Conservation (phyloP, 2,888 invertebrate genomes). For the Urechis unicinctus region DNA sequence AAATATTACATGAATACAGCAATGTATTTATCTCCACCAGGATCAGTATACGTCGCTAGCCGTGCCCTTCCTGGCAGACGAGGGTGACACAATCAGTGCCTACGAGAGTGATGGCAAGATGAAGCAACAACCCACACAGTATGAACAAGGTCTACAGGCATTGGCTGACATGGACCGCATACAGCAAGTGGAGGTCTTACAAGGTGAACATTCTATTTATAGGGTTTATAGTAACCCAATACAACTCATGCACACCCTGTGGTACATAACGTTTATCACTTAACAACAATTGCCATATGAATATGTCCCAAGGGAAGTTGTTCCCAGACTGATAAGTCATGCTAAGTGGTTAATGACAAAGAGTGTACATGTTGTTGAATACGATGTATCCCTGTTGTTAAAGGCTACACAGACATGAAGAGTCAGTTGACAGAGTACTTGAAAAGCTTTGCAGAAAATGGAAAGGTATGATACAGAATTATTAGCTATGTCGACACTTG, state of each 20-base stretch:
- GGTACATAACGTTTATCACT: background rate
- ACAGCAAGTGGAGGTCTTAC: constrained; percentile 76
- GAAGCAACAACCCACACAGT: constrained; percentile 49
- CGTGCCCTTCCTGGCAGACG: constrained; percentile 69
- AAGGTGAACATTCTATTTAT: constrained; percentile 51
- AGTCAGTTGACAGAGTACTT: constrained; percentile 75
- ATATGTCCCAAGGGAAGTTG: no score
- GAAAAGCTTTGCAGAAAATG: constrained; percentile 72
- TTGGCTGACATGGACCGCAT: constrained; percentile 71
- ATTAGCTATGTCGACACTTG: no score
- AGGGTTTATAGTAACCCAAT: background rate
- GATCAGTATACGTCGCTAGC: constrained; percentile 66
- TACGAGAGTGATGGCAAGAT: constrained; percentile 57
- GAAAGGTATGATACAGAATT: constrained; percentile 64
- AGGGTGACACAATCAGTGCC: constrained; percentile 73
- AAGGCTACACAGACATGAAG: constrained; percentile 84
- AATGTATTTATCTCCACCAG: constrained; percentile 28
- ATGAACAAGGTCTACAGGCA: constrained; percentile 72
- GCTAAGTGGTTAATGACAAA: no score
- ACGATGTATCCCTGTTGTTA: no score
- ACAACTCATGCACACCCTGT: background rate
- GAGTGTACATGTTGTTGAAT: no score
- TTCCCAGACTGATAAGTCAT: no score
- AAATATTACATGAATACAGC: no score
- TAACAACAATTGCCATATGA: background rate